Evolutionary conservation across 2,888 invertebrate species (phyloP), one percentile per base, ranked within the genome.

Genomic region (Phaedon cochleariae): DNA sequence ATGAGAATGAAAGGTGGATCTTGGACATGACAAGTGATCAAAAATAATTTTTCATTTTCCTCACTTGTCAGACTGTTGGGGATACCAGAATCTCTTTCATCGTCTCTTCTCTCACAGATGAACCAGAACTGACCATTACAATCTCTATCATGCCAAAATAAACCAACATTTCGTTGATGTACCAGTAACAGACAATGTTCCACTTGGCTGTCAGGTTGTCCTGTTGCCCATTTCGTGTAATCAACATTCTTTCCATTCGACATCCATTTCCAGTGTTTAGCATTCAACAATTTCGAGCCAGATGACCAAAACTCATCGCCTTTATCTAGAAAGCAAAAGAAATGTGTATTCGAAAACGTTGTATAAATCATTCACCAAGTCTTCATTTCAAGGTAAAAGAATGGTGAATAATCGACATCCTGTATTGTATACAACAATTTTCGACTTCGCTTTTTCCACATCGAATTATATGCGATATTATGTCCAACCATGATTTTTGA

Each of bases 181-280:
- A 20, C 53, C 1, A 65, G 26, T 51, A 51, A 41, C 12, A 51
- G 29, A 52, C 68, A 68, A 12, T 65, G 49, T 17, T 68, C 57
- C 45, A 37, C 51, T 10, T 52, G 45, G 9, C 49, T 54, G 5
- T 60, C 59, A 12, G 68, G 68, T 22, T 68, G 52, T 3, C 59
- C 57, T 6, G 58, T 34, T 3, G 51, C 62, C 68, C 68, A 68
- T 20, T 68, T 65, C 0, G 68, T 57, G 34, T 55, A 65, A 34
- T 60, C 52, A 2, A 68, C 31, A 9, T 37, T 3, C 7, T 62
- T 12, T 6, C 68, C 68, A 17, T 49, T 65, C 2, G 55, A 34
- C 59, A 68, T 62, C 68, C 68, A 68, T 15, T 62, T 55, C 68
- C 68, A 68, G 10, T 53, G 41, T 15, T 57, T 65, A 9, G 59